phyloP scores from a whole-genome alignment of 2,888 invertebrate species.

The Pomacea canaliculata region DNA sequence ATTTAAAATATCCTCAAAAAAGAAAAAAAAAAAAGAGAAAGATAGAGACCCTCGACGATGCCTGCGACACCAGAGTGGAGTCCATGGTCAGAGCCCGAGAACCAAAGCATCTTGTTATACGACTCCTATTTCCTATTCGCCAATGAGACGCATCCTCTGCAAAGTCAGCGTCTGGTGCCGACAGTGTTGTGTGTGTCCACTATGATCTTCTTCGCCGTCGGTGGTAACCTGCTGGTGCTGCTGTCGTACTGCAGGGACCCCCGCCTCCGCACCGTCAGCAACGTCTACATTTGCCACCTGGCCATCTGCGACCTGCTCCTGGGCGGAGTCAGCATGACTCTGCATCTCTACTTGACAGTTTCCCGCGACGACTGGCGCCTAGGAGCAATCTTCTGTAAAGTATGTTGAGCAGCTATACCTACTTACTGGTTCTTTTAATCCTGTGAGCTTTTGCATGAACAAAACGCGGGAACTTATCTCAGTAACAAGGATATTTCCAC shows the following conservation, averaged over 20 bases:
- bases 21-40: no score
- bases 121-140: not conserved
- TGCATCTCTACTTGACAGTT: conserved; percentile 49
- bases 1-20: not conserved
- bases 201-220: conserved; percentile 39
- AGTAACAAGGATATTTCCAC: no score
- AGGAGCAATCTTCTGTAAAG: conserved; percentile 45
- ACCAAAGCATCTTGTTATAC: not conserved
- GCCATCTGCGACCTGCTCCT: conserved; percentile 48
- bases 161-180: conserved; percentile 19
- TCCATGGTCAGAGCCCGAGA: not conserved
- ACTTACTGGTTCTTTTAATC: not conserved
- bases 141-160: conserved; percentile 12
- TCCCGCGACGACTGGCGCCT: conserved; percentile 45
- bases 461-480: no score
- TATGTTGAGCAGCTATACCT: not conserved
- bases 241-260: conserved; percentile 44
- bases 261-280: conserved; percentile 42
- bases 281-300: conserved; percentile 49
- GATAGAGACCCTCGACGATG: no score
- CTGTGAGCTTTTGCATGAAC: no score
- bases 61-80: not conserved
- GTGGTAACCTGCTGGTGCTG: conserved; percentile 48
- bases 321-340: conserved; percentile 45
- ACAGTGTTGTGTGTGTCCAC: conserved; percentile 34